phyloP scores from a whole-genome alignment of 2,888 invertebrate species.

The Amiota communis region DNA sequence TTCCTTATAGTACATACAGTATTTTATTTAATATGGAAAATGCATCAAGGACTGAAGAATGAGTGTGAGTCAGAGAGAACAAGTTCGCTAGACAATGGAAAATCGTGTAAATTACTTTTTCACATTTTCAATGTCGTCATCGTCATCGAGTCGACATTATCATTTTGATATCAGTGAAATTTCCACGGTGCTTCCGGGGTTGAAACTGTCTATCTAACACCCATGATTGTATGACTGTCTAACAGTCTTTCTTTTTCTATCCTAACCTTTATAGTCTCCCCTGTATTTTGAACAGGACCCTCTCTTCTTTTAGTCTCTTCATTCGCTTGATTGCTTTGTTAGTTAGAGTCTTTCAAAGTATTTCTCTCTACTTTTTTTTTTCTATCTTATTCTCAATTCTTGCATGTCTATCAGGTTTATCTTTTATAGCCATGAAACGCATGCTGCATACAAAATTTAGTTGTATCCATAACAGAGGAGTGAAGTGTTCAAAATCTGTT shows the following conservation, averaged over 20 bases:
- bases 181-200: slow-evolving; percentile 23
- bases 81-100: not conserved
- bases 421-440: slow-evolving; percentile 13
- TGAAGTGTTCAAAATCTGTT: not conserved
- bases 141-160: not conserved
- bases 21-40: too few species aligned
- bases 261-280: not conserved
- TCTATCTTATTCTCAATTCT: too few species aligned
- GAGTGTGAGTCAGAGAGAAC: not conserved
- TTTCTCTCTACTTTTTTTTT: too few species aligned
- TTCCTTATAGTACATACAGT: too few species aligned
- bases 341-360: not conserved
- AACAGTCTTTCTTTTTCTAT: not conserved
- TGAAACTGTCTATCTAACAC: not conserved
- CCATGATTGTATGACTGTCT: too few species aligned
- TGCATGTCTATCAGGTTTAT: not conserved
- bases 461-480: not conserved
- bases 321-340: not conserved
- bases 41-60: not conserved
- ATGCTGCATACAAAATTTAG: slow-evolving; percentile 16
- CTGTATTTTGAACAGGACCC: not conserved
- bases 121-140: slow-evolving; percentile 23
- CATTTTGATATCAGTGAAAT: not conserved
- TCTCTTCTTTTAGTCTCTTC: not conserved
- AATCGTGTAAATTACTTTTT: slow-evolving; percentile 16